phyloP scores from a whole-genome alignment of 2,888 invertebrate genomes.

The Tipula vernalis region DNA sequence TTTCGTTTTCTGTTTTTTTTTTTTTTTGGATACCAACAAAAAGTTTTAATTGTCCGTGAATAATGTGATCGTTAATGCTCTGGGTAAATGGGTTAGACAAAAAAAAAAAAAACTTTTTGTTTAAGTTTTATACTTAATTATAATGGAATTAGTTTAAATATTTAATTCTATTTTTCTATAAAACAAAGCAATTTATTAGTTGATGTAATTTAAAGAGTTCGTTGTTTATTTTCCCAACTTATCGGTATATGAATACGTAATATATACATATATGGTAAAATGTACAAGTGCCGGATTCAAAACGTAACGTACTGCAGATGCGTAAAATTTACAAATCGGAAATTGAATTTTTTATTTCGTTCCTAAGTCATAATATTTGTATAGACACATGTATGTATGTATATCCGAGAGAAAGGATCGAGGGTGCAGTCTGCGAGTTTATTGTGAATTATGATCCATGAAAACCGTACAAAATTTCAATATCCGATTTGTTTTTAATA shows the following conservation, averaged over 20 bases:
- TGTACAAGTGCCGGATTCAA: not conserved
- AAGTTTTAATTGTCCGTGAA: conserved; percentile 4
- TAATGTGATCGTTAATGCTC: not conserved
- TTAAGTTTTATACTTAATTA: not conserved
- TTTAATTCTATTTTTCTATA: not conserved
- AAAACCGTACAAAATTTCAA: not conserved
- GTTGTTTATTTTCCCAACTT: not conserved
- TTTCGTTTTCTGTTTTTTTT: not conserved
- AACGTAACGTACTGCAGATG: not conserved
- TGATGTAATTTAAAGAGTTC: not conserved
- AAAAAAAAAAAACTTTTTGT: not conserved
- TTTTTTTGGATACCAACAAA: not conserved
- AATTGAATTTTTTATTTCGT: not conserved
- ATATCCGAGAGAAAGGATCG: not conserved
- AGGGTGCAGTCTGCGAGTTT: not conserved
- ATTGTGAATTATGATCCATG: not conserved
- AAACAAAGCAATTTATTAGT: not conserved
- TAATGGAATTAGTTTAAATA: conserved; percentile 4
- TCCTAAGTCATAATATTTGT: not conserved
- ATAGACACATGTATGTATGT: no score
- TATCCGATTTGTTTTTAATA: not conserved
- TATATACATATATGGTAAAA: no score
- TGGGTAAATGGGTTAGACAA: not conserved
- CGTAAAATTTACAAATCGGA: not conserved
- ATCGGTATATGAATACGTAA: no score